Base-by-base conservation (phyloP, 2,888 invertebrate genomes). In the Tetranychus truncatus region DNA sequence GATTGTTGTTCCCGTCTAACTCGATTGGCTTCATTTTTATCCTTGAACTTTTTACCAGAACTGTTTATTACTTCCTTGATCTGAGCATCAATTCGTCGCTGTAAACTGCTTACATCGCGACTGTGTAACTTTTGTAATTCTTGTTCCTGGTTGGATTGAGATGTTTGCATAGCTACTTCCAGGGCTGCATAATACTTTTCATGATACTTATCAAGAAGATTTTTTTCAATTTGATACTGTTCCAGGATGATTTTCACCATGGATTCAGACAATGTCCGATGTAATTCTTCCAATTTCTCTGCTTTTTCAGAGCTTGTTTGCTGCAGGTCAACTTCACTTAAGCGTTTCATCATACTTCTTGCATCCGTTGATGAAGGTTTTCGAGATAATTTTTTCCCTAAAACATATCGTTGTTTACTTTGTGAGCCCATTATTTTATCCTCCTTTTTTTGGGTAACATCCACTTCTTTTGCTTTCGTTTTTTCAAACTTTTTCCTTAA, bases 21-120 rank as follows among this genome's bases (percentile, higher is more conserved):
- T 81, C 91, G 80, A 71, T 89, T 88, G 80, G 95, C 86, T 82
- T 95, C 95, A 78, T 84, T 93, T 80, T 93, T 90, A 83, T 95
- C 94, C 79, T 90, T 88, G 82, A 93, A 92, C 77, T 89, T 89
- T 82, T 92, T 91, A 44, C 90, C 89, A 77, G 95, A 84, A 73
- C 88, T 88, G 82, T 92, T 93, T 3, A 69, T 34, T 82, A 95
- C 94, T 80, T 90, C 91, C 79, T 92, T 88, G 77, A 92, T 88
- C 76, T 89, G 88, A 76, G 88, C 88, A 80, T 93, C 91, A 79
- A 95, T 84, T 81, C 89, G 88, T 80, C 90, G 88, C 87, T 92
- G 83, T 75, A 84, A 79, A 72, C 82, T 81, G 20, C 79, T 79
- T 7, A 83, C 82, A 77, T 84, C 83, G 75, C 81, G 81, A 79